Conservation (phyloP, 2,797 vertebrate species). For the Anguilla anguilla region DNA sequence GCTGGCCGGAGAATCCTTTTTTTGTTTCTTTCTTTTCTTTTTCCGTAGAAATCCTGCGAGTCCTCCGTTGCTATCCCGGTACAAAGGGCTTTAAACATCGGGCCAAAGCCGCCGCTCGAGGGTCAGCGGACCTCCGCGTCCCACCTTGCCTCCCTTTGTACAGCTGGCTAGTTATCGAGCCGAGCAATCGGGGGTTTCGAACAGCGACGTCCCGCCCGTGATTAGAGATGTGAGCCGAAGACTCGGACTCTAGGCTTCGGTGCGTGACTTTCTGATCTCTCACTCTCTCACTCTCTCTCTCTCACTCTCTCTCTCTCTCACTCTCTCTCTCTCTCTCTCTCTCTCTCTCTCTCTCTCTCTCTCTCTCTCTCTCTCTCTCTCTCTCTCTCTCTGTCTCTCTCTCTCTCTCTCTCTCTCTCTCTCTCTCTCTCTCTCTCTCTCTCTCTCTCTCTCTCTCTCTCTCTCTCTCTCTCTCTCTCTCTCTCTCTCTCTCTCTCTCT, state of each 20-base stretch:
- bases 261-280: not conserved
- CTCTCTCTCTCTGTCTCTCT: conserved; percentile 48
- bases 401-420: conserved; percentile 44
- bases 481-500: conserved; percentile 53
- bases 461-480: conserved; percentile 48
- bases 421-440: conserved; percentile 45
- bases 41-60: too few relatives aligned
- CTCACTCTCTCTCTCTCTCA: not conserved
- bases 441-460: conserved; percentile 52
- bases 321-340: conserved; percentile 44
- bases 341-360: conserved; percentile 49
- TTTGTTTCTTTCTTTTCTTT: too few relatives aligned
- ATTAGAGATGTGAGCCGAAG: too few relatives aligned
- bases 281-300: not conserved
- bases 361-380: conserved; percentile 62
- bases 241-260: too few relatives aligned
- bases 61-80: too few relatives aligned
- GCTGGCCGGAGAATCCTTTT: not conserved
- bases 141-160: too few relatives aligned
- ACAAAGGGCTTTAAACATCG: too few relatives aligned
- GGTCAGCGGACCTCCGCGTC: too few relatives aligned
- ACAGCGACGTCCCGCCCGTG: too few relatives aligned
- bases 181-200: too few relatives aligned
- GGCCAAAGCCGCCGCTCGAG: too few relatives aligned
- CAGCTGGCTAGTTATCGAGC: too few relatives aligned